Evolutionary conservation across 2,797 vertebrate genomes (phyloP).

Genomic region (Catamblyrhynchus diadema): DNA sequence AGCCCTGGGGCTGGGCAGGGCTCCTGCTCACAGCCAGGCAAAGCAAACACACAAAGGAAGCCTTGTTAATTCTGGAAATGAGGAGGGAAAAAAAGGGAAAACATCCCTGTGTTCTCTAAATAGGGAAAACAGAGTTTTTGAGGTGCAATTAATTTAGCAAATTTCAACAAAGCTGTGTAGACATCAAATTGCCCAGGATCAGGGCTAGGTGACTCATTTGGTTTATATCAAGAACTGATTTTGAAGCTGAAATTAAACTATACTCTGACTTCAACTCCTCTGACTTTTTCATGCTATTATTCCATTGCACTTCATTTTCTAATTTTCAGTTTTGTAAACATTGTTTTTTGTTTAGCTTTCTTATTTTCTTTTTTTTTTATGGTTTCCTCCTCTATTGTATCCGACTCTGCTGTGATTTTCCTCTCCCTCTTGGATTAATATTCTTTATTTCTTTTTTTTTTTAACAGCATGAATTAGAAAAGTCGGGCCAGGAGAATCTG

Average conservation of each 20-base stretch:
- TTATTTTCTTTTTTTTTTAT: accelerated
- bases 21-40: not conserved
- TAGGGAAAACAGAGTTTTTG: not conserved
- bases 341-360: accelerated
- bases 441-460: accelerated
- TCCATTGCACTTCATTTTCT: not conserved
- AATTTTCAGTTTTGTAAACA: accelerated
- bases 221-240: not conserved
- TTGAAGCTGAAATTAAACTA: not conserved
- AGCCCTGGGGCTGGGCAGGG: not conserved
- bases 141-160: not conserved
- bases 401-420: accelerated
- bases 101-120: not conserved
- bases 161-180: not conserved
- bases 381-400: not conserved
- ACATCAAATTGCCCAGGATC: not conserved
- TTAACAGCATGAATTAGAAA: not conserved
- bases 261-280: not conserved
- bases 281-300: not conserved
- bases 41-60: not conserved
- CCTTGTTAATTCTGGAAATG: not conserved
- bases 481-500: not conserved
- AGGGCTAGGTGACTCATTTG: not conserved
- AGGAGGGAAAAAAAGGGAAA: not conserved
- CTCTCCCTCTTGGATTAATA: not conserved